phyloP scores from a whole-genome alignment of 2,797 vertebrate species.

The Platalea minor region DNA sequence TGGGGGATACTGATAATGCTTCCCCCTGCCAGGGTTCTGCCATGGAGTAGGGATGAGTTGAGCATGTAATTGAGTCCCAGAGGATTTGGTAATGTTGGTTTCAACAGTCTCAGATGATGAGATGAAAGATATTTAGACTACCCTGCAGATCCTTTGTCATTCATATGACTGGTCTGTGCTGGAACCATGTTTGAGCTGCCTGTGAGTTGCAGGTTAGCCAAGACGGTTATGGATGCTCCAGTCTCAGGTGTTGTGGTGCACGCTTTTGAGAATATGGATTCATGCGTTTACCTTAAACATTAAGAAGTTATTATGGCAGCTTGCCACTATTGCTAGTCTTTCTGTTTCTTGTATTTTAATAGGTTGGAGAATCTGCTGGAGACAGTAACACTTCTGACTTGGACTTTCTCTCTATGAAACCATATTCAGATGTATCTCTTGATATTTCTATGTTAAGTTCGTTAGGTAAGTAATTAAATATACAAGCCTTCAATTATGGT shows the following conservation, averaged over 20 bases:
- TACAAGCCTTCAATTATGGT: neutral
- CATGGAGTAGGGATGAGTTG: neutral
- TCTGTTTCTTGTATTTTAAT: neutral
- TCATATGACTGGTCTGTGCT: neutral
- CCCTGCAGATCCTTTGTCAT: neutral
- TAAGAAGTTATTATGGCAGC: neutral
- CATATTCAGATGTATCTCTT: constrained; percentile 90
- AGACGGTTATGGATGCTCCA: neutral
- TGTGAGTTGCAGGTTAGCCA: neutral
- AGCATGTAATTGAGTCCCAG: neutral
- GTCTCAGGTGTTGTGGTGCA: neutral
- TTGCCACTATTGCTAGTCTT: neutral
- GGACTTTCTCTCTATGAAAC: constrained; percentile 92
- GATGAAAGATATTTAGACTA: neutral
- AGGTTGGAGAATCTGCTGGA: constrained; percentile 83
- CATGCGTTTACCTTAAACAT: neutral
- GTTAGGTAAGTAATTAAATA: constrained; percentile 78
- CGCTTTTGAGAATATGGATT: neutral
- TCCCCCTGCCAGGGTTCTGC: neutral
- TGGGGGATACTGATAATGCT: neutral
- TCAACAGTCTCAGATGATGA: neutral
- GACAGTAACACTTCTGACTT: constrained; percentile 83
- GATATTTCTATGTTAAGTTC: constrained; percentile 93
- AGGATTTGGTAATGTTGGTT: neutral
- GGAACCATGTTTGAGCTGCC: neutral